Base-by-base conservation (phyloP, 2,888 invertebrate genomes). In the Aquatica leii region DNA sequence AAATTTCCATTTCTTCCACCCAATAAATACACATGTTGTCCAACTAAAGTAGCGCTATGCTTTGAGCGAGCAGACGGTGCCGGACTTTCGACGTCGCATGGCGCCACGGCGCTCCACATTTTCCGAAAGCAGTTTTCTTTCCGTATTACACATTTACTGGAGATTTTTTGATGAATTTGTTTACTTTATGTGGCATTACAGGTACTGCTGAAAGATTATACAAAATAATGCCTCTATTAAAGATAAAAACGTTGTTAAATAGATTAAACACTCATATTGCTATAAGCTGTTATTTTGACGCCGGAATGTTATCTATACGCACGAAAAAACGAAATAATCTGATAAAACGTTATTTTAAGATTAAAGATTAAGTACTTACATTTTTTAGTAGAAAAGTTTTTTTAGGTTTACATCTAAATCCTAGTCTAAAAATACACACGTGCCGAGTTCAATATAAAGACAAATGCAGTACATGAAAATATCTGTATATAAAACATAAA, bases 1-100 rank as follows among this genome's bases (percentile, higher is more conserved):
- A 92, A 84, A 74, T 91, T 89, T 15, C 92, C 91, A 77, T 93
- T 93, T 50, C 93, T 84, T n/a, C 95, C 94, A 11, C 94, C 94
- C 70, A 92, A 85, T 69, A 95, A 86, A 80, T 93, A 95, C 66
- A 95, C 86, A 80, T 88, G 85, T n/a, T 90, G 90, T 48, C 88
- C 90, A 70, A 90, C 86, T 69, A 91, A 82, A 70, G 93, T 92
- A 65, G 92, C 91, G 53, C 93, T 92, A 83, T 94, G 94, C 82
- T 94, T 94, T 76, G 88, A 89, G 68, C 94, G 86, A n/a, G 89
- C 86, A 48, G 88, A 86, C 53, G 91, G 91, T 68, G 84, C 83
- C 67, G 86, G 83, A 73, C 84, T 84, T 68, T 86, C 86, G 40
- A 75, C 71, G 69, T 80, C 80, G 59, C 82, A 82, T 54, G 85